Evolutionary conservation across 2,888 invertebrate species (phyloP), one percentile per base, ranked within the genome.

Genomic region (Rapana venosa): DNA sequence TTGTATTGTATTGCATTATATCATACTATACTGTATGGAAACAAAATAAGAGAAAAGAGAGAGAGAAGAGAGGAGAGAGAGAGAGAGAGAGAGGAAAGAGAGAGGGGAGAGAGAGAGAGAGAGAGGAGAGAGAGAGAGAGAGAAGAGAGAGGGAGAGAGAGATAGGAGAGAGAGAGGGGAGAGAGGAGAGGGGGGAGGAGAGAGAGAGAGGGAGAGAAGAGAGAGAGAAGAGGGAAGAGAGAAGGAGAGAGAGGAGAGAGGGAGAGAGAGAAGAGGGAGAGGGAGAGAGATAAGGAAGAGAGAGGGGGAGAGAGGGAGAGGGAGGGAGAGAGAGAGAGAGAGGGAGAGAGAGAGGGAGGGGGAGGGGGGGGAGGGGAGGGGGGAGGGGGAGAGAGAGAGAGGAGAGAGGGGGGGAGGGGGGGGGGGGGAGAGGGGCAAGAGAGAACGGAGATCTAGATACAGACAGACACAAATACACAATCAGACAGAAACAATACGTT

Each of bases 41-140:
- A n/a, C 15, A 26, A 32, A 77, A 47, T 77, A 6, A 56, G 26
- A 74, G 61, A 58, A 22, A 26, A 15, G 20, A 22, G 86, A 56
- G 36, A 56, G 66, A 30, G 58, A n/a, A 20, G n/a, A 22, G 0
- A 32, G 22, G 58, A 66, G 56, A 86, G 66, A 66, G 66, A 58
- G 66, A 47, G 86, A 86, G 30, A 61, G 30, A 8, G 15, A 4
- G 32, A 66, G 26, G n/a, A 61, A 56, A 61, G 61, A 32, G 30
- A 32, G 30, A 61, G 30, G 58, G n/a, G 86, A 86, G 86, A 58
- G 58, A 86, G 86, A 86, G 86, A 86, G 86, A 86, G 86, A 86
- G 86, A 86, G 86, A 86, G 86, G 66, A 66, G 66, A 35, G 66
- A 32, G 56, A 56, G 66, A 66, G 66, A 32, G 66, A 66, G 66